Percentiles rank a stretch among this genome's conserved stretches.
Conservation (phyloP, 2,888 invertebrate genomes). For the Taenaris catops region DNA sequence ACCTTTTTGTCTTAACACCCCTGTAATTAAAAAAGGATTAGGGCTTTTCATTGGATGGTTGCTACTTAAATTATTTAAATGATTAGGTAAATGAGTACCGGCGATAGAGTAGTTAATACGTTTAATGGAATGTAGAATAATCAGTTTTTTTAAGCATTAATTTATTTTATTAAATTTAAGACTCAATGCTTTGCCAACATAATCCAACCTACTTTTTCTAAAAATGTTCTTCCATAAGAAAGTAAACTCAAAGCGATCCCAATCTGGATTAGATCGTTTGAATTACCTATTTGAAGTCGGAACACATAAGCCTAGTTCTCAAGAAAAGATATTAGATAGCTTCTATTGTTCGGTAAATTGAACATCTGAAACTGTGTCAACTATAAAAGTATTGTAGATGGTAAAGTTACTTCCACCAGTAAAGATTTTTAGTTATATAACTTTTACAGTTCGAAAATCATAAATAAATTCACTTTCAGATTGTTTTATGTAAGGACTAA, state of each 20-base stretch:
- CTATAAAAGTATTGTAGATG: background rate
- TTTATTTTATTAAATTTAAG: no score
- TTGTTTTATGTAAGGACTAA: no score
- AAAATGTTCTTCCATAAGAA: slow-evolving; percentile 1
- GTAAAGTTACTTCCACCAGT: background rate
- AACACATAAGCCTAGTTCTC: background rate
- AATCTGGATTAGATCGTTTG: slow-evolving; percentile 5
- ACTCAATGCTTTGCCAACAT: no score
- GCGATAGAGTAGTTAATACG: no score
- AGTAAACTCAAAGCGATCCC: slow-evolving; percentile 1
- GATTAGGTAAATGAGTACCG: no score
- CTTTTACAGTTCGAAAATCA: no score
- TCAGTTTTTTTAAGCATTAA: no score
- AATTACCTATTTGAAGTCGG: slow-evolving; percentile 2
- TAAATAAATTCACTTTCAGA: no score
- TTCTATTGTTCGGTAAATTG: slow-evolving; percentile 5
- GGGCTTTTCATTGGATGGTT: background rate
- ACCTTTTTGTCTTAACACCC: background rate
- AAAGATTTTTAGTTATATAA: no score
- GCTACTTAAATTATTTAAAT: no score
- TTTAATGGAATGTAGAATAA: no score
- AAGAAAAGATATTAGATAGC: slow-evolving; percentile 1
- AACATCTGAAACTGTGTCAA: slow-evolving; percentile 2
- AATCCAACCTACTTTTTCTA: no score
- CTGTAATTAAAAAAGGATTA: background rate